Evolutionary conservation across 2,888 invertebrate genomes (phyloP).

Genomic region (Lochmaea capreae): DNA sequence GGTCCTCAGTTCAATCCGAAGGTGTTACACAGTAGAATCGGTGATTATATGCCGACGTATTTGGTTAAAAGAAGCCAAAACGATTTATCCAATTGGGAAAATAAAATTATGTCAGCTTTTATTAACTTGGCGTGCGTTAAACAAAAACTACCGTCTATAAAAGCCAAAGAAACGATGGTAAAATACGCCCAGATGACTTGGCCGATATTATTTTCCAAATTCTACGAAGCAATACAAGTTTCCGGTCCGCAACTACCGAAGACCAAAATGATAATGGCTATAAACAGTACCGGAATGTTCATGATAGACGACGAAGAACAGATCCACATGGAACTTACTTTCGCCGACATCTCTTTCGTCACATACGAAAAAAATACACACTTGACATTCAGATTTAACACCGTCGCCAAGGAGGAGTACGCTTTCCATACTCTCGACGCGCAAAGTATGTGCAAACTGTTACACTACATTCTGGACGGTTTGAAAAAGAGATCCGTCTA

Average conservation of each 20-base stretch:
- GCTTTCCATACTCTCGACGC: slow-evolving; percentile 91
- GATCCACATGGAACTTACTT: slow-evolving; percentile 87
- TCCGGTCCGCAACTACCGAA: slow-evolving; percentile 73
- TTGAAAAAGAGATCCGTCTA: slow-evolving; percentile 87
- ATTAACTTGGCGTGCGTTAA: slow-evolving; percentile 78
- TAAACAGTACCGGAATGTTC: slow-evolving; percentile 94
- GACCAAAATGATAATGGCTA: slow-evolving; percentile 87
- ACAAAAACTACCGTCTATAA: slow-evolving; percentile 72
- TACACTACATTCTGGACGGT: slow-evolving; percentile 87
- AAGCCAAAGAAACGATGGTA: slow-evolving; percentile 91
- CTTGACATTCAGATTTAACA: slow-evolving; percentile 78
- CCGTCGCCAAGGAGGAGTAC: slow-evolving; percentile 90
- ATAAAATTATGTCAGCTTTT: slow-evolving; percentile 78
- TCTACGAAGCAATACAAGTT: slow-evolving; percentile 81
- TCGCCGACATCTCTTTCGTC: slow-evolving; percentile 86
- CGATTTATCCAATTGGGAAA: slow-evolving; percentile 76
- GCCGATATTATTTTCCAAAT: slow-evolving; percentile 94
- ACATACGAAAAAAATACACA: slow-evolving; percentile 70
- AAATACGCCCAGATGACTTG: slow-evolving; percentile 89
- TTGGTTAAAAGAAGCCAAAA: slow-evolving; percentile 66
- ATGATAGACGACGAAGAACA: slow-evolving; percentile 93
- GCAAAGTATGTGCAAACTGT: slow-evolving; percentile 83
- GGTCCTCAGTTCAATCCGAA: slow-evolving; percentile 76
- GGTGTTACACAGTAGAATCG: slow-evolving; percentile 74
- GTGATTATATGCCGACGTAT: slow-evolving; percentile 85